Base-by-base conservation (phyloP, 2,113 vertebrate species). In the Symphodus melops region DNA sequence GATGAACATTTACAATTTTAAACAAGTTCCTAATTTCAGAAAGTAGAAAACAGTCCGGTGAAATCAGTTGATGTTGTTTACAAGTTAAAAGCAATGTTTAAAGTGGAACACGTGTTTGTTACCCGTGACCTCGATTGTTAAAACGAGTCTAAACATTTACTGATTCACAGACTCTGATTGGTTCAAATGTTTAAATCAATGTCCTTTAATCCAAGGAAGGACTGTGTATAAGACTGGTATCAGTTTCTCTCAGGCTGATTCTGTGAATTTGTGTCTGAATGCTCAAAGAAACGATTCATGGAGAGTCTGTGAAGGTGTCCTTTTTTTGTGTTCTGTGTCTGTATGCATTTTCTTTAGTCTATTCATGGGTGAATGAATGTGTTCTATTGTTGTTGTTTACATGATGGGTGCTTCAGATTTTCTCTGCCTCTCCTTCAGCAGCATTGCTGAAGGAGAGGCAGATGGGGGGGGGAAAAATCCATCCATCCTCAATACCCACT, bases 361-460 rank as follows among this genome's bases (percentile, higher is more conserved):
- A 19, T 52, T 5, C 12, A 11, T 59, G 46, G 39, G 39, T 60
- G 42, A 60, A 68, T 77, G 23, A 70, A 28, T 63, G 16, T 64
- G 14, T 25, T 23, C 9, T 53, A 16, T 58, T 68, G 17, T 53
- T n/a, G 67, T 60, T 44, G 39, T 63, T 51, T 46, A 17, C 17
- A 5, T 17, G 46, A 19, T 48, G 17, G 19, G 46, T 19, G 46
- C 46, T 17, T 48, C 19, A 9, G 14, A 13, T 5, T n/a, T n/a
- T 13, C 19, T 9, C 48, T 77, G 76, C 82, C 67, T 86, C 51
- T 72, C 48, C 28, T 79, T 86, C 49, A 59, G 25, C 25, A 25
- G n/a, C n/a, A n/a, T n/a, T n/a, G n/a, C n/a, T n/a, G n/a, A n/a
- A n/a, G n/a, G n/a, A n/a, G n/a, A n/a, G n/a, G n/a, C n/a, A n/a